Evolutionary conservation across 1,140 invertebrate species (phyloP), one percentile per base, ranked within the genome.

Genomic region (Antheraea mylitta): DNA sequence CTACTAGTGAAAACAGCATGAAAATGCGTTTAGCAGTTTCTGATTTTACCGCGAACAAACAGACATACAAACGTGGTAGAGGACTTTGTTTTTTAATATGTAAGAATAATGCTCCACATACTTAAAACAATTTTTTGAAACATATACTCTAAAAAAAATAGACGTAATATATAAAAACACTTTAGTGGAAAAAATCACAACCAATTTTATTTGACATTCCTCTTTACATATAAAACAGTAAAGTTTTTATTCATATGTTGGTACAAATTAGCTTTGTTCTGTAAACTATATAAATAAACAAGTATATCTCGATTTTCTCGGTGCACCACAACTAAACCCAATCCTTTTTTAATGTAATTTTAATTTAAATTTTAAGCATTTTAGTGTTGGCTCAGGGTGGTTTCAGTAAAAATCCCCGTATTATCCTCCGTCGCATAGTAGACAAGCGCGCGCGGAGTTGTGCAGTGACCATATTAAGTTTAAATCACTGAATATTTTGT

Each of bases 381-480:
- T 82, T 81, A 82, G 77, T 81, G 75, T 82, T 80, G 70, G 77
- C 80, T 82, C 78, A 77, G 76, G 75, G 70, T 69, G 80, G 77
- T 77, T 83, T 85, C 73, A 73, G 75, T 77, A 85, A 87, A 87
- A 86, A 87, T 82, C 83, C 82, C 75, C 66, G 76, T 79, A 83
- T 85, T 85, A 86, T 83, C 82, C 81, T 64, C 69, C 66, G 75
- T 80, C 74, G 82, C 66, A 71, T 77, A 71, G 75, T 67, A 76
- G 77, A 79, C 73, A 74, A 73, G 75, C 76, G 72, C 68, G 61
- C 59, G 42, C 36, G 19, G 58, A 61, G 63, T 48, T 19, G 69
- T 71, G 69, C 42, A 48, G 77, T 73, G 71, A 72, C 74, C 72
- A 76, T 66, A 67, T 13, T 67, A 67, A 22, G 62, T 66, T 48